Base-by-base conservation (phyloP, 2,888 invertebrate species). In the Malthinus seriepunctatus region DNA sequence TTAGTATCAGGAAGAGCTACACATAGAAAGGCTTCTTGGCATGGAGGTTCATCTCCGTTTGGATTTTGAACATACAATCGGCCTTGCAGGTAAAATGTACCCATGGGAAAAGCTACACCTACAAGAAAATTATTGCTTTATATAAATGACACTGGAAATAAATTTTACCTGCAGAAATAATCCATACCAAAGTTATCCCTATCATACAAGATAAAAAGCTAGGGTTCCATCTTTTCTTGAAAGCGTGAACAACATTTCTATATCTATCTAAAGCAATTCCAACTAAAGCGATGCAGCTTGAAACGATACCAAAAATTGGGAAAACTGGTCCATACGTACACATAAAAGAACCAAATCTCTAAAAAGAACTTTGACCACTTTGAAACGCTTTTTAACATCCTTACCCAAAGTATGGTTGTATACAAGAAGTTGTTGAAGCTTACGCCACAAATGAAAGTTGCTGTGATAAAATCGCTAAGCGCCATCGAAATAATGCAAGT, bases 191-290 rank as follows among this genome's bases (percentile, higher is more conserved):
- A 1, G 71, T 50, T 44, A 78, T 71, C 46, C 72, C 71, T 1
- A 76, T 15, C 8, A 74, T 38, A 64, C 81, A 81, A 45, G 70
- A 73, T 15, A 67, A 62, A 6, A 68, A 66, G 42, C 68, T 70
- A 0, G 83, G 83, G 65, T 82, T 78, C 82, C 83, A 84, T 60
- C 73, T 68, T 46, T 71, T 74, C 39, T 73, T 73, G n/a, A 79
- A 69, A 0, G 79, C 77, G 37, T 78, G 75, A 49, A 80, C 79
- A 1, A 82, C 78, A 37, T 80, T 81, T 70, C 78, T 74, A 63
- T 84, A 85, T 48, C 85, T 78, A 68, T 86, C 84, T 49, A 84
- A 62, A 2, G 85, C 84, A 12, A 86, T 82, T 10, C 79, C 78
- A 8, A 83, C 78, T 11, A 86, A 71, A 1, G 82, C 80, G 48